Base-by-base conservation (phyloP, 1,140 invertebrate genomes). In the Calycopis cecrops region DNA sequence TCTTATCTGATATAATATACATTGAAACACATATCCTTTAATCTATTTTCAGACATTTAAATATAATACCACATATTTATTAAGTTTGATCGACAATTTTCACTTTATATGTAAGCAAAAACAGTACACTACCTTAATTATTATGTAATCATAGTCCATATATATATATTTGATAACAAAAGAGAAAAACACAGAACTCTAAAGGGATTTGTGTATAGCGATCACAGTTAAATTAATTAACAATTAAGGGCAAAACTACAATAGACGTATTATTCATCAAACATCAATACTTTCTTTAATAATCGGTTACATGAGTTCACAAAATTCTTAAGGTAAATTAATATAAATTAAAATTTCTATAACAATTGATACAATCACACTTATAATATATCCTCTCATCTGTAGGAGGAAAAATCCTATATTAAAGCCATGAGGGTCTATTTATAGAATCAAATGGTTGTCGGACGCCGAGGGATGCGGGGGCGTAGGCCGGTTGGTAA, bases 401-500 rank as follows among this genome's bases (percentile, higher is more conserved):
- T 34, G 52, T 44, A 47, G 21, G 55, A 52, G 35, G 53, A 44
- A 49, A 48, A 47, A 44, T 42, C 38, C 49, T 50, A 57, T 40
- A 52, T 72, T 79, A 88, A 50, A 88, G 79, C 90, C 89, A 91
- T 4, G 89, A 88, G 21, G 88, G 89, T 67, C 90, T 72, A 55
- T 90, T 91, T 62, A 92, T 90, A 11, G 90, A 75, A 68, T 93
- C 92, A 63, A 92, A 93, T 7, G 91, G 91, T 69, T 92, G 92
- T 34, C 91, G 87, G 67, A 92, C 92, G 50, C 91, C 90, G 52
- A 94, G 81, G 14, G 54, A 83, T 75, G 76, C 88, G 76, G 76
- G 88, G 40, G 40, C 40, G 68, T 93, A 93, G 2, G 89, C 90
- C 0, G 91, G 79, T 0, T 92, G 91, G 69, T 92, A 92, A n/a